phyloP scores from a whole-genome alignment of 2,113 vertebrate species.

The Tragulus kanchil region DNA sequence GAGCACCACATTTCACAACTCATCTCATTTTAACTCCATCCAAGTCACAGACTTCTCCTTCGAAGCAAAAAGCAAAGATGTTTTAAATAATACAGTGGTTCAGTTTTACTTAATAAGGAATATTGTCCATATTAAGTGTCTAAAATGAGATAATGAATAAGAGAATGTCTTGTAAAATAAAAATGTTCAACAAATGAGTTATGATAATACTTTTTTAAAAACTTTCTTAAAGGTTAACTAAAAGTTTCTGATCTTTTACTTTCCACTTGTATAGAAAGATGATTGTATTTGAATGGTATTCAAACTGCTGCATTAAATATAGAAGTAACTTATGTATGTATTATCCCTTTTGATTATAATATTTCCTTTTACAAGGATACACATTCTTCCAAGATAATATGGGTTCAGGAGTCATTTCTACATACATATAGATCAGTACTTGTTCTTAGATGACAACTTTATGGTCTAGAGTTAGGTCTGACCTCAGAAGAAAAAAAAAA shows the following conservation, averaged over 20 bases:
- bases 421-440: conserved; percentile 45
- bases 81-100: background rate
- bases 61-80: background rate
- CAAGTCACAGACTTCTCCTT: background rate
- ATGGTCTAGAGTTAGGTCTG: conserved; percentile 67
- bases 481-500: too few relatives aligned
- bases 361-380: conserved; percentile 42
- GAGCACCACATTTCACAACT: conserved; percentile 48
- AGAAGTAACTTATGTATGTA: background rate
- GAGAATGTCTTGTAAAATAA: background rate
- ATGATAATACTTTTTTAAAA: background rate
- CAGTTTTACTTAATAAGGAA: background rate
- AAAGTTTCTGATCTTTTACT: background rate
- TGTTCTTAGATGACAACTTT: conserved; percentile 81
- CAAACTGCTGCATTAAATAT: conserved; percentile 42
- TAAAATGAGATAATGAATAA: background rate
- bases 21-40: background rate
- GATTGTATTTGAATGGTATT: background rate
- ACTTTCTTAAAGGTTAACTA: background rate
- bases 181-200: background rate
- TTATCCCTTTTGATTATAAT: background rate
- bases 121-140: background rate
- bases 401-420: conserved; percentile 79
- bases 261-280: background rate
- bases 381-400: conserved; percentile 51